These are phyloP conservation scores for Rostratula benghalensis DNA, from an alignment of 2,113 vertebrate species.

Conservation along the genomic window DNA sequence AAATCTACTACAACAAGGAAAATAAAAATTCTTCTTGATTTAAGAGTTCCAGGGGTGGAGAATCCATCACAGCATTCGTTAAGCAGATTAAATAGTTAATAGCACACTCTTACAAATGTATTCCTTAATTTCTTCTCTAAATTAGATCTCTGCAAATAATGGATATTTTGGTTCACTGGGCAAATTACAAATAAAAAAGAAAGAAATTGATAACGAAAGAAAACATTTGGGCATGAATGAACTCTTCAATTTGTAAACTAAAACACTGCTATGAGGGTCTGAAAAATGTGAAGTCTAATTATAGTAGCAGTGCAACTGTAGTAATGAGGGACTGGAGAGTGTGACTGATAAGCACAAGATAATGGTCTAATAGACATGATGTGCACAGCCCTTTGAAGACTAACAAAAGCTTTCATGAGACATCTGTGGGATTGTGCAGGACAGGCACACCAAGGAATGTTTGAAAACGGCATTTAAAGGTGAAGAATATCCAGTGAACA, in stretches of 20 bases:
- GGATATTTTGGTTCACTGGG: slow-evolving; percentile 18
- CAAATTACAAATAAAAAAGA: slow-evolving; percentile 41
- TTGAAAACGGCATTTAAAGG: not conserved
- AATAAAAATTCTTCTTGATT: not conserved
- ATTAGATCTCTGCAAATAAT: slow-evolving; percentile 27
- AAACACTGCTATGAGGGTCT: not conserved
- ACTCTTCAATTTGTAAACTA: not conserved
- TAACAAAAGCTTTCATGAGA: not conserved
- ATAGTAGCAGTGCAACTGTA: not conserved
- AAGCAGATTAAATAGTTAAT: slow-evolving; percentile 29
- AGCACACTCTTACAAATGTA: not conserved
- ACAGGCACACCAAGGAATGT: not conserved
- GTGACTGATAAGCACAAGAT: slow-evolving; percentile 14
- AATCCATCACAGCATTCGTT: not conserved
- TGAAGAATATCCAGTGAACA: not conserved
- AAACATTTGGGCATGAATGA: slow-evolving; percentile 16
- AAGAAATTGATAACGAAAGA: slow-evolving; percentile 21
- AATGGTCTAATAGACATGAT: not conserved
- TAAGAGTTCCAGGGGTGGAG: not conserved
- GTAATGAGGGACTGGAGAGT: not conserved
- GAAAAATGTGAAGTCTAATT: slow-evolving; percentile 16
- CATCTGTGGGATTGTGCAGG: not conserved
- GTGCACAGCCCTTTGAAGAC: not conserved
- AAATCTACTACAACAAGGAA: not conserved
- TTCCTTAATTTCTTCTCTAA: slow-evolving; percentile 22